Evolutionary conservation across 2,888 invertebrate genomes (phyloP), one percentile per base, ranked within the genome.

Genomic region (Clusia tigrina): DNA sequence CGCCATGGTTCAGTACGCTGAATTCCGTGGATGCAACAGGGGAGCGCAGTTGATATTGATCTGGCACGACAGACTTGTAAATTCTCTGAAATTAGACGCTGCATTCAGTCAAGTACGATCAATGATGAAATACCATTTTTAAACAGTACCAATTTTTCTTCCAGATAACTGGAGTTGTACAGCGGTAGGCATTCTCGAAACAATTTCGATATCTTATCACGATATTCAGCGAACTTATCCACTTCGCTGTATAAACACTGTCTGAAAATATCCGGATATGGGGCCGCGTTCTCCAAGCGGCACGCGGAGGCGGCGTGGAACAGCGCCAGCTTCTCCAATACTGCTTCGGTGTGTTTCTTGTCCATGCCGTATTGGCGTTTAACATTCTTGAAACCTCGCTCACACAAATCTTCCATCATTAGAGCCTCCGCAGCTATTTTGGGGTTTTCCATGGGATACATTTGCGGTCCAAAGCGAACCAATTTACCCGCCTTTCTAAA

Each of bases 1-100:
- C 78, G 3, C 80, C 80, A 60, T 80, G 80, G 61, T 76, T 77
- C 1, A 81, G 59, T 2, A 80, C 80, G 72, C 78, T 81, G 15
- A 81, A 81, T 2, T 68, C 68, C 1, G 10, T 38, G 1, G 56
- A 69, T 2, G 67, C 63, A 15, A 37, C 12, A 1, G 38, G 60
- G 0, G 73, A 77, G 42, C 52, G 23, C 0, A 66, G 62, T 53
- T 78, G 78, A 55, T 65, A 75, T 74, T 69, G 67, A 54, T 75
- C 74, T 2, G 71, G 65, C 2, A 65, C 64, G 2, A 60, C 10
- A 15, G 66, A 68, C 2, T 65, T 68, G 24, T 73, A 74, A 0
- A 46, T 42, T 72, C 60, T 64, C 76, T 76, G 32, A 5, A 66
- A 25, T 25, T 20, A 9, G 17, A 51, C 48, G 2, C 1, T 17